Percentiles rank a stretch among this genome's conserved stretches.
phyloP scores from a whole-genome alignment of 2,797 vertebrate species.

The Prunella strophiata region DNA sequence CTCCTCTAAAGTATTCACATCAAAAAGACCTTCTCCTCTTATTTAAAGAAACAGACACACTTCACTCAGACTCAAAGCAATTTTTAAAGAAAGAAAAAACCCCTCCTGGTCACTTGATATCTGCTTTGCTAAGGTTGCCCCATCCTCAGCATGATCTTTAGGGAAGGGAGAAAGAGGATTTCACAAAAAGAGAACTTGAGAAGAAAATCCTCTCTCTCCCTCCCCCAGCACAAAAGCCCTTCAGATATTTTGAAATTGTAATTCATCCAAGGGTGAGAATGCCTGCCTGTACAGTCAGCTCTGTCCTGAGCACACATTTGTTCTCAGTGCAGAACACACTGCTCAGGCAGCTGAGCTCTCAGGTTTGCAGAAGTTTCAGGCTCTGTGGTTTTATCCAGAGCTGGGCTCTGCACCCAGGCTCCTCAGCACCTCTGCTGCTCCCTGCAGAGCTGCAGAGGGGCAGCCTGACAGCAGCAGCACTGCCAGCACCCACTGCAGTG shows the following conservation, averaged over 20 bases:
- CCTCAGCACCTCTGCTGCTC: neutral
- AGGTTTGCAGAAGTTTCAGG: neutral
- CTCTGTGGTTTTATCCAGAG: neutral
- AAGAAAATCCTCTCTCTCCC: slow-evolving; percentile 4
- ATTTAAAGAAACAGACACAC: slow-evolving; percentile 15
- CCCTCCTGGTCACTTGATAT: neutral
- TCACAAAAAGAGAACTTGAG: neutral
- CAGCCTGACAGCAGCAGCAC: neutral
- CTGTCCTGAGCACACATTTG: neutral
- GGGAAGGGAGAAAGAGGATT: slow-evolving; percentile 26
- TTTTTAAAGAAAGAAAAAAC: slow-evolving; percentile 12
- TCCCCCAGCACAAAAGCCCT: neutral
- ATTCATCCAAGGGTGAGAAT: neutral
- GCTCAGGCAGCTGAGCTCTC: neutral
- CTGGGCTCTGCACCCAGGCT: neutral
- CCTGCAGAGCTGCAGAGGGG: neutral
- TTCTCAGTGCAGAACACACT: neutral
- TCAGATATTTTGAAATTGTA: neutral
- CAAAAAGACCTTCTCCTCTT: neutral
- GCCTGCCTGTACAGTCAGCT: neutral
- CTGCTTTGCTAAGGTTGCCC: neutral
- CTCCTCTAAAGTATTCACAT: neutral
- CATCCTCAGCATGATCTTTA: neutral
- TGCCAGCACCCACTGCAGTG: neutral
- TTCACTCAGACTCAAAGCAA: neutral